These are phyloP conservation scores for Panorpa germanica DNA, from an alignment of 2,888 invertebrate genomes.

Conservation along the genomic window DNA sequence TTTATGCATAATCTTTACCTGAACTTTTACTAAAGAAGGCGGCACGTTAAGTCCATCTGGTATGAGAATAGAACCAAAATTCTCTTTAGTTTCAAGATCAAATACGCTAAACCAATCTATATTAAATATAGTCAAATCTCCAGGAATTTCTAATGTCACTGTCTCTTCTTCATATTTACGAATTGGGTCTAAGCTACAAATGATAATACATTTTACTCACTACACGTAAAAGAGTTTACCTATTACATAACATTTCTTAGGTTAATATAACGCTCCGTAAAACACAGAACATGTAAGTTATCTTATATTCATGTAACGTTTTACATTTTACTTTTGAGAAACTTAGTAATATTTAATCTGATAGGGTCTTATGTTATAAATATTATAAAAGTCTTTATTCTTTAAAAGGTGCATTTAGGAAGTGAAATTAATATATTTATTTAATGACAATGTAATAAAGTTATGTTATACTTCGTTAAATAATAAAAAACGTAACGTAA, in stretches of 20 bases:
- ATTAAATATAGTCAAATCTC: constrained; percentile 61
- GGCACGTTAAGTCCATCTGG: constrained; percentile 72
- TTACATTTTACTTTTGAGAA: too few relatives aligned
- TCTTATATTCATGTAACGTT: too few relatives aligned
- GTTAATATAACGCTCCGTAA: too few relatives aligned
- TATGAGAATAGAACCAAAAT: constrained; percentile 55
- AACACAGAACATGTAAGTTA: too few relatives aligned
- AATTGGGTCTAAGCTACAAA: constrained; percentile 57
- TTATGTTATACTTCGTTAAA: too few relatives aligned
- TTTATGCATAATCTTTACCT: constrained; percentile 9
- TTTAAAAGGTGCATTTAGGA: too few relatives aligned
- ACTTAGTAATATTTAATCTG: too few relatives aligned
- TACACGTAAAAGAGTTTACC: neutral
- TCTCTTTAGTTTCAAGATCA: constrained; percentile 45
- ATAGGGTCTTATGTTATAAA: too few relatives aligned
- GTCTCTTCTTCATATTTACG: constrained; percentile 53
- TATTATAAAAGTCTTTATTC: too few relatives aligned
- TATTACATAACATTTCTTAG: neutral
- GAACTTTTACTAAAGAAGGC: constrained; percentile 53
- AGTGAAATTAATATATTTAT: too few relatives aligned
- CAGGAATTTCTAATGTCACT: constrained; percentile 56
- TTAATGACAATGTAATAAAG: too few relatives aligned
- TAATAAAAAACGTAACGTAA: too few relatives aligned
- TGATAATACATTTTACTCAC: neutral
- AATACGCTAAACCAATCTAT: constrained; percentile 73